Conservation (phyloP, 2,797 vertebrate genomes). For the Dallia pectoralis region DNA sequence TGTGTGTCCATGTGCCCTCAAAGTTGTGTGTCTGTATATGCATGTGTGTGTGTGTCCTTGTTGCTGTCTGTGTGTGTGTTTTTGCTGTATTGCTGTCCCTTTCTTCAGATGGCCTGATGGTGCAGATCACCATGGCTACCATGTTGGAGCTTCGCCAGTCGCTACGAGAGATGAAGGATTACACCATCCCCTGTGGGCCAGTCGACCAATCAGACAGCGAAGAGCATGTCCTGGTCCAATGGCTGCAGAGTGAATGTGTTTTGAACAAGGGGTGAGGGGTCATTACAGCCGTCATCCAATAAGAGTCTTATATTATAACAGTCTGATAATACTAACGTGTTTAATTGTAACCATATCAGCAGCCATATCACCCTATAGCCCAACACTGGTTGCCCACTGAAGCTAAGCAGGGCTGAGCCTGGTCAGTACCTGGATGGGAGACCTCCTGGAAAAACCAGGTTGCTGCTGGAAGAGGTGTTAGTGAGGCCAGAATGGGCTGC, state of each 20-base stretch:
- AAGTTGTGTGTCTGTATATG: constrained; percentile 53
- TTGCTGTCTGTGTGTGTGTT: constrained; percentile 58
- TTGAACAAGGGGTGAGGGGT: constrained; percentile 90
- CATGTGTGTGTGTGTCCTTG: constrained; percentile 19
- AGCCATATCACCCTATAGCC: too few species aligned
- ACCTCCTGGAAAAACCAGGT: too few species aligned
- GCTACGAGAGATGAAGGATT: constrained; percentile 96
- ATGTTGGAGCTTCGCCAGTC: constrained; percentile 92
- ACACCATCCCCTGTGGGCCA: constrained; percentile 90
- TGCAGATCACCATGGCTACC: constrained; percentile 96
- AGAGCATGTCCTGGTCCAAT: constrained; percentile 93
- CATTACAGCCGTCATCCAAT: background rate
- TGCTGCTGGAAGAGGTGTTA: too few species aligned
- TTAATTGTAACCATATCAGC: too few species aligned
- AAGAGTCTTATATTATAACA: background rate
- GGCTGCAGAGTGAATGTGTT: constrained; percentile 92
- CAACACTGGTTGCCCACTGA: too few species aligned
- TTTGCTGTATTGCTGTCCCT: constrained; percentile 61
- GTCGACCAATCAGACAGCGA: constrained; percentile 88
- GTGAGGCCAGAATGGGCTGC: too few species aligned
- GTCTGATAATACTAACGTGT: too few species aligned
- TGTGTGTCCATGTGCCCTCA: constrained; percentile 31
- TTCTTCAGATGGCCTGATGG: constrained; percentile 92
- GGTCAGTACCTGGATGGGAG: too few species aligned
- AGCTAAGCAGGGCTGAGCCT: too few species aligned